Evolutionary conservation across 2,888 invertebrate genomes (phyloP).

Genomic region (Athalia rosae): DNA sequence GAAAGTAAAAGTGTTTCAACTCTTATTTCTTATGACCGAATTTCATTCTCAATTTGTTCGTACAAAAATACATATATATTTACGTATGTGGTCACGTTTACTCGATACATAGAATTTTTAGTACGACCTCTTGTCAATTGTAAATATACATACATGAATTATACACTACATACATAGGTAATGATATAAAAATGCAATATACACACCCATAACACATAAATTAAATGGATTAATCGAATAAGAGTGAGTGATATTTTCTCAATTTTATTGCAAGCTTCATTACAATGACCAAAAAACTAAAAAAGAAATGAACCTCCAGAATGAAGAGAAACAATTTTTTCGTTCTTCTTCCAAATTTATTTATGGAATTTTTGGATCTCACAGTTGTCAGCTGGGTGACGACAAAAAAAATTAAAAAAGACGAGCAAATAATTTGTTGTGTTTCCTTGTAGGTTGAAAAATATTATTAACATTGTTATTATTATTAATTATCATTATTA

Average conservation of each 20-base stretch:
- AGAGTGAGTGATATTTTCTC: too few species aligned
- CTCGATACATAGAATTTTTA: neutral
- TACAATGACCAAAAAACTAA: too few species aligned
- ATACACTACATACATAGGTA: neutral
- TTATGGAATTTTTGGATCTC: too few species aligned
- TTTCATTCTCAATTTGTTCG: neutral
- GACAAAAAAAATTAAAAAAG: neutral
- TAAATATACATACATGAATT: neutral
- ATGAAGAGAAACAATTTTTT: too few species aligned
- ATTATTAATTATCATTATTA: neutral
- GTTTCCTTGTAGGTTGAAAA: neutral
- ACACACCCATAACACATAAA: too few species aligned
- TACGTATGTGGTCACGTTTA: neutral
- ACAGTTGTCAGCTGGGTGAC: too few species aligned
- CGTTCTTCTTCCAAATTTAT: too few species aligned
- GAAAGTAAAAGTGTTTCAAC: too few species aligned
- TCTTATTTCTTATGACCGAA: too few species aligned
- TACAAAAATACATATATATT: neutral
- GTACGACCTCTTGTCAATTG: neutral
- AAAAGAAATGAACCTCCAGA: too few species aligned
- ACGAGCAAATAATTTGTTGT: neutral
- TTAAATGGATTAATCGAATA: too few species aligned
- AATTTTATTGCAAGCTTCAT: too few species aligned
- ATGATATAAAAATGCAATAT: neutral
- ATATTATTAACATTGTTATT: neutral